Evolutionary conservation across 2,113 vertebrate genomes (phyloP).

Genomic region (Gopherus flavomarginatus): DNA sequence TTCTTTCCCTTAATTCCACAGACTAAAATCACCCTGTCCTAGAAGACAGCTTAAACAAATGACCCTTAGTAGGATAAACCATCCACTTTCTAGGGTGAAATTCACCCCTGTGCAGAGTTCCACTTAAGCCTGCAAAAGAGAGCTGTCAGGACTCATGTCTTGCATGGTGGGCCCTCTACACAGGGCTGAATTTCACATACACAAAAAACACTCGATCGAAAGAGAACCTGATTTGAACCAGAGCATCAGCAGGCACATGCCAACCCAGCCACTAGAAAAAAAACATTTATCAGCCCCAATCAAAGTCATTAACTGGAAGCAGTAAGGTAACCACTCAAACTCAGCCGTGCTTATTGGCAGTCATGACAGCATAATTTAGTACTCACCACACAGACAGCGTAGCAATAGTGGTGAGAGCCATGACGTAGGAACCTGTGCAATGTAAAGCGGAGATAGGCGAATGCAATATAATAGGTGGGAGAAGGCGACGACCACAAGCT

Average conservation of each 20-base stretch:
- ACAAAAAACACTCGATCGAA: background rate
- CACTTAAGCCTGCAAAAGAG: background rate
- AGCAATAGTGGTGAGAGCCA: constrained; percentile 92
- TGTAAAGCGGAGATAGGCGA: constrained; percentile 91
- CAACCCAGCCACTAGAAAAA: background rate
- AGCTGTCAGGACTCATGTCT: background rate
- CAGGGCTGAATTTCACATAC: background rate
- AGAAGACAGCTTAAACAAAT: background rate
- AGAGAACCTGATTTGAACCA: background rate
- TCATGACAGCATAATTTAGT: background rate
- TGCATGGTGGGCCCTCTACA: background rate
- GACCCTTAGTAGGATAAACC: background rate
- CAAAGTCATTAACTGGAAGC: background rate
- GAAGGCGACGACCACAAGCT: constrained; percentile 90
- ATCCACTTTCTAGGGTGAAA: background rate
- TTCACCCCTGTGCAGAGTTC: background rate
- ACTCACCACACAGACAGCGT: constrained; percentile 93
- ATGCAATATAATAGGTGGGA: constrained; percentile 91
- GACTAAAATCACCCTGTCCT: background rate
- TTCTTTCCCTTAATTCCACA: background rate
- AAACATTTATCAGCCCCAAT: background rate
- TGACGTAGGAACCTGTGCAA: constrained; percentile 91
- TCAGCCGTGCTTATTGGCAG: background rate
- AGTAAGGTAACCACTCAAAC: background rate
- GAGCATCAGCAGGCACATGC: background rate